Base-by-base conservation (phyloP, 2,888 invertebrate genomes). In the Liopterus haemorrhoidalis region DNA sequence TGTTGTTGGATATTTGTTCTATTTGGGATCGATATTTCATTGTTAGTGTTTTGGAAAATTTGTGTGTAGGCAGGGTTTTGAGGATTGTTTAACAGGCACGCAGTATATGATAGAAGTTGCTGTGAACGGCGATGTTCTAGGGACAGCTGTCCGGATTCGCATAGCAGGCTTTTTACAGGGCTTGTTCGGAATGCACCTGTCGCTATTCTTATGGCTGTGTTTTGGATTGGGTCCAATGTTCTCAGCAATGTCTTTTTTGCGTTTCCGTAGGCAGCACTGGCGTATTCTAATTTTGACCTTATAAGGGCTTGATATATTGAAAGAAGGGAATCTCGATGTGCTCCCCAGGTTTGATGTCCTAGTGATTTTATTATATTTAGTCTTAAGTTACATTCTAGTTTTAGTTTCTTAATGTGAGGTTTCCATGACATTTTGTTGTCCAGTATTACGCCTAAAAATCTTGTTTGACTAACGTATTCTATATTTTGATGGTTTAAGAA, bases 111-210 rank as follows among this genome's bases (percentile, higher is more conserved):
- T n/a, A n/a, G n/a, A n/a, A n/a, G n/a, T n/a, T n/a, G 38, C 19
- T 37, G 4, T 37, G 24, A 15, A 8, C 38, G 24, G 11, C 51
- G 31, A 2, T 48, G 14, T 6, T 20, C 9, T 16, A 48, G 21
- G 2, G 51, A 36, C 2, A 20, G 16, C 20, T 48, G 33, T 30
- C 37, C 32, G 19, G 21, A 24, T 40, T 42, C 35, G 5, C 24
- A 31, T 6, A 44, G 22, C 5, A 49, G 36, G 16, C 49, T 49
- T 5, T 25, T 9, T 2, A 20, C 15, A 21, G 46, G 49, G 21
- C 42, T 51, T 5, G 48, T 42, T 18, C 46, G 35, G 21, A 45
- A 51, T 5, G 49, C 49, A 2, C 46, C 49, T n/a, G 40, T 36
- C 9, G 46, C 27, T 24, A 49, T 31, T 15, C 49, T 21, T 16